Base-by-base conservation (phyloP, 2,888 invertebrate genomes). In the Sphecodes monilicornis region DNA sequence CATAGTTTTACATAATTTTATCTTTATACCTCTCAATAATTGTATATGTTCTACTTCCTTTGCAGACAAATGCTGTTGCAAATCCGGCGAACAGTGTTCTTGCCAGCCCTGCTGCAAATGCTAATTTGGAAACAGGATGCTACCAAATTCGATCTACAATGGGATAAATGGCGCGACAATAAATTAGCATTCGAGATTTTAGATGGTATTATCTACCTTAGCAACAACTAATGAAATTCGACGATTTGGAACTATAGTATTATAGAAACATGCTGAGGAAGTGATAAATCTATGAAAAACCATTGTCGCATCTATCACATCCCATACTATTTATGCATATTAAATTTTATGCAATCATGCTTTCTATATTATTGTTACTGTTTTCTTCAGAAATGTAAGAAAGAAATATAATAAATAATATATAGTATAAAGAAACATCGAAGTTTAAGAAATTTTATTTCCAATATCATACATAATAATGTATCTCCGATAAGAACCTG, bases 51-150 rank as follows among this genome's bases (percentile, higher is more conserved):
- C 39, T 72, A 57, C 78, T 81, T 66, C 54, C 86, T 11, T 92
- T 92, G 46, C 91, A 94, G 94, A 92, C 18, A 92, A 92, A 69
- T 94, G 94, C 85, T 69, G 73, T 64, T 94, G 94, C 82, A 91
- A 92, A 68, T 80, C 91, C 13, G 92, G 93, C 26, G 88, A 84
- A 70, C 76, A 90, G 8, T 91, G 91, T 29, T 0, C 18, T 16
- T 91, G 91, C 72, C 84, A 91, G 57, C 36, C 86, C 26, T 91
- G 90, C 26, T 91, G 90, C 64, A 84, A 76, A 22, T 90, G 90
- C 46, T 89, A 86, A 90, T 60, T 66, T 64, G 3, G 54, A 68
- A 78, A 16, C 32, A 69, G 66, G 32, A 50, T 46, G 60, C 32
- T 41, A 46, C 16, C n/a, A 50, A 73, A 73, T 50, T 50, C 26